These are phyloP conservation scores for Aplysina aerophoba DNA, from an alignment of 37 sponge, comb jelly and placozoan genomes.

Conservation along the genomic window DNA sequence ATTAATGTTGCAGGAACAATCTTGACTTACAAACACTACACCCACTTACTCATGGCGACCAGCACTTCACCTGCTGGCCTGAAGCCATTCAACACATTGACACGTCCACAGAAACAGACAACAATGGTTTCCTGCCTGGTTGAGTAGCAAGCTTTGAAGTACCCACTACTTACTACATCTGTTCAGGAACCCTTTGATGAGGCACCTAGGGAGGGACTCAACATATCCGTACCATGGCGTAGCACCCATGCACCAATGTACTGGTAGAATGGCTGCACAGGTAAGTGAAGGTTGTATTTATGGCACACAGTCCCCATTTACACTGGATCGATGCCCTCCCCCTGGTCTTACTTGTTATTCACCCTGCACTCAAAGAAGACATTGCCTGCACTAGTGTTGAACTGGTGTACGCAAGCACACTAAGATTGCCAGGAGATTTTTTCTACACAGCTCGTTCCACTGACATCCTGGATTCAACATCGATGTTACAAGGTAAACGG, in stretches of 20 bases:
- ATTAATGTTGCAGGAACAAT: no score
- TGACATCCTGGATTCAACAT: no score
- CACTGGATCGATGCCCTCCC: background rate
- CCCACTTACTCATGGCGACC: slow-evolving; percentile 28
- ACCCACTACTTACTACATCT: slow-evolving; percentile 55
- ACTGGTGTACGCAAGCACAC: background rate
- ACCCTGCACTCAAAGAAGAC: background rate
- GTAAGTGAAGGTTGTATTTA: slow-evolving; percentile 35
- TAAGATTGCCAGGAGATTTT: background rate
- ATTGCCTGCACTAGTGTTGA: background rate
- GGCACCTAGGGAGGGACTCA: slow-evolving; percentile 45
- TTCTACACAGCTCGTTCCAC: no score
- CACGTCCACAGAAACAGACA: slow-evolving; percentile 39
- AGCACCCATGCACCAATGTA: slow-evolving; percentile 46
- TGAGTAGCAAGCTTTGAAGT: slow-evolving; percentile 63
- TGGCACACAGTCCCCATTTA: no score
- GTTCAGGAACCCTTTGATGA: slow-evolving; percentile 37
- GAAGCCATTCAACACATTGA: slow-evolving; percentile 38
- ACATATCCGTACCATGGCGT: slow-evolving; percentile 47
- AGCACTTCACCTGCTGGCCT: slow-evolving; percentile 48
- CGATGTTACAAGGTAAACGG: no score
- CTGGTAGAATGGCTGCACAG: slow-evolving; percentile 63
- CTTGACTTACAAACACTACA: no score
- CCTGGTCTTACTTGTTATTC: background rate
- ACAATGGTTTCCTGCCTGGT: slow-evolving; percentile 41